Evolutionary conservation across 2,888 invertebrate genomes (phyloP).

Genomic region (Anodontia alba): DNA sequence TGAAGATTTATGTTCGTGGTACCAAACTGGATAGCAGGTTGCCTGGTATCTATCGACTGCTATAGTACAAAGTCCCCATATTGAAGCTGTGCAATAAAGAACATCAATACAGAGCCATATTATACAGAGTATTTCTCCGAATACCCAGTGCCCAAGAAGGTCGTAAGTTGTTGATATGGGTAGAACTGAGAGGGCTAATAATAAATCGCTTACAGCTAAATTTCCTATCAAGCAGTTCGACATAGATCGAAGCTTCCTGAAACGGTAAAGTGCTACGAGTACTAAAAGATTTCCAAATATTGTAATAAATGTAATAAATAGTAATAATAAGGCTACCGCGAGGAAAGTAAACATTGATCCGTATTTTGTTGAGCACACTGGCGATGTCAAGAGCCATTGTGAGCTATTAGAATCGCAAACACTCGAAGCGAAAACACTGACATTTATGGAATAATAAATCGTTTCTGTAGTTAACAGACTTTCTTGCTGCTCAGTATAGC

Average conservation of each 20-base stretch:
- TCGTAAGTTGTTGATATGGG: conserved; percentile 83
- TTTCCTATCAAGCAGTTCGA: conserved; percentile 85
- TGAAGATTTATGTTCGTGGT: conserved; percentile 82
- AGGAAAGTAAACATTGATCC: conserved; percentile 70
- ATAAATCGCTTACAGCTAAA: conserved; percentile 84
- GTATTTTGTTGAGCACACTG: conserved; percentile 75
- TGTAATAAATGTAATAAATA: conserved; percentile 81
- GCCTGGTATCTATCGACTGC: conserved; percentile 85
- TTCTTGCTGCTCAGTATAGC: background rate
- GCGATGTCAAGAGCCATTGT: conserved; percentile 68
- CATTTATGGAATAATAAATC: background rate
- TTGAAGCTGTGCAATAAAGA: conserved; percentile 84
- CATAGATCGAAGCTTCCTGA: conserved; percentile 81
- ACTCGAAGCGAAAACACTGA: background rate
- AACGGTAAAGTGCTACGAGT: conserved; percentile 80
- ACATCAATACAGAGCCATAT: conserved; percentile 84
- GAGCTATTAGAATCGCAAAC: conserved; percentile 70
- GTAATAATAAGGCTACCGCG: conserved; percentile 77
- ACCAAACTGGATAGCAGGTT: conserved; percentile 85
- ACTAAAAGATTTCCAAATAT: conserved; percentile 84
- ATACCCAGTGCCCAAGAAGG: conserved; percentile 84
- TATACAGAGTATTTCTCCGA: conserved; percentile 82
- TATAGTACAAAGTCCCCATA: conserved; percentile 85
- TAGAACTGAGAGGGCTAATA: conserved; percentile 83
- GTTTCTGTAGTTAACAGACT: background rate